Base-by-base conservation (phyloP, 2,797 vertebrate species). In the Microhierax caerulescens region DNA sequence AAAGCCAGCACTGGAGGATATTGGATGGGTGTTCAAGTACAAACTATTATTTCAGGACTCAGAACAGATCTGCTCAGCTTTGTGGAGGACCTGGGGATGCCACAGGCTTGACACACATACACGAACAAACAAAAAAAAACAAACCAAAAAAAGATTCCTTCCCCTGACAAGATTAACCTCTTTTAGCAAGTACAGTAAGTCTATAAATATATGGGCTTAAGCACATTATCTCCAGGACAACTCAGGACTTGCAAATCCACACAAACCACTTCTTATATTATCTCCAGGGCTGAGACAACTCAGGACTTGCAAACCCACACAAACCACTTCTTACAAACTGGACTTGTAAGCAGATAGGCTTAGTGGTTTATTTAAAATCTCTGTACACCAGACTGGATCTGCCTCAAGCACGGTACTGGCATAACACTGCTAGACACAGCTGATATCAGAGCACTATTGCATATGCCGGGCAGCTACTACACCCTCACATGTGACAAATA, bases 191-290 rank as follows among this genome's bases (percentile, higher is more conserved):
- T 59, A 91, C 54, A 70, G 50, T 72, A 88, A 88, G 39, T 88
- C 85, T 94, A 94, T 85, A 95, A 96, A 94, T 85, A 95, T 5
- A 68, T n/a, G 9, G 27, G 41, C 72, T 85, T 93, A 94, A 94
- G 83, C 43, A 88, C 47, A 51, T 88, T 88, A 93, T 72, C 82
- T 59, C 34, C 67, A 75, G 64, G 72, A 85, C 56, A 85, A 82
- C 79, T 93, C 75, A 91, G 37, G 68, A 90, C 79, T 83, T 69
- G 81, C 78, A 96, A 93, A 97, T 93, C 89, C 75, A 75, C 61
- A 90, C 43, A 86, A 74, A 88, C 85, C 23, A 75, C 53, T 78
- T 50, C 89, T 90, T 64, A 68, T n/a, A 51, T 88, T 88, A 93
- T 72, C 82, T 59, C 34, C 67, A 75, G 64, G 72, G 84, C 56